Base-by-base conservation (phyloP, 2,797 vertebrate genomes). In the Limosa lapponica region DNA sequence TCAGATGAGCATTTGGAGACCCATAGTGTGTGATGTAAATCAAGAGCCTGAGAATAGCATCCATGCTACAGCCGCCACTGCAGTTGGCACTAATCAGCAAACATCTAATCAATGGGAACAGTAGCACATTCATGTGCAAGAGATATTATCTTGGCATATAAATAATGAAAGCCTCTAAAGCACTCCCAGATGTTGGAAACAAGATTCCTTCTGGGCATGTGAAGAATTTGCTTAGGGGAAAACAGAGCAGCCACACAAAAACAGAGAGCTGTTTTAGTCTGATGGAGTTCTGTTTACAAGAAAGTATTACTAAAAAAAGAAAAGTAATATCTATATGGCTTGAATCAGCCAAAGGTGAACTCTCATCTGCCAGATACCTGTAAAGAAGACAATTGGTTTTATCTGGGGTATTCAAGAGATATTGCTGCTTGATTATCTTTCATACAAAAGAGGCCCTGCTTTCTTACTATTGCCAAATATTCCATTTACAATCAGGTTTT, bases 101-200 rank as follows among this genome's bases (percentile, higher is more conserved):
- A 75, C 73, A 93, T 96, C 93, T 95, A 87, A 96, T 96, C 95
- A 92, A 94, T 96, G 93, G 91, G 94, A 97, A 97, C 97, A 97
- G 96, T 95, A 96, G 96, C 92, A 96, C 93, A 97, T 97, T 97
- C 95, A 97, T 93, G 93, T 81, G 82, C 58, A 72, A 92, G 94
- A 95, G 93, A 96, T 96, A 94, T 86, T 96, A 97, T 96, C 95
- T 86, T 80, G 85, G 94, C 96, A 87, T 92, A 95, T 86, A 87
- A 85, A 96, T 94, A 95, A 94, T 84, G 87, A 93, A 93, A 87
- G 87, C 64, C 66, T 96, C 95, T 96, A 90, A 91, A 94, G 77
- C 81, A 64, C 74, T 97, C 85, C 91, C 89, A 95, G 94, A 95
- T 95, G 94, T 82, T 96, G 91, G 94, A 95, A 77, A 88, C 93